Conservation (phyloP, 2,797 vertebrate species). For the Coregonus ussuriensis region DNA sequence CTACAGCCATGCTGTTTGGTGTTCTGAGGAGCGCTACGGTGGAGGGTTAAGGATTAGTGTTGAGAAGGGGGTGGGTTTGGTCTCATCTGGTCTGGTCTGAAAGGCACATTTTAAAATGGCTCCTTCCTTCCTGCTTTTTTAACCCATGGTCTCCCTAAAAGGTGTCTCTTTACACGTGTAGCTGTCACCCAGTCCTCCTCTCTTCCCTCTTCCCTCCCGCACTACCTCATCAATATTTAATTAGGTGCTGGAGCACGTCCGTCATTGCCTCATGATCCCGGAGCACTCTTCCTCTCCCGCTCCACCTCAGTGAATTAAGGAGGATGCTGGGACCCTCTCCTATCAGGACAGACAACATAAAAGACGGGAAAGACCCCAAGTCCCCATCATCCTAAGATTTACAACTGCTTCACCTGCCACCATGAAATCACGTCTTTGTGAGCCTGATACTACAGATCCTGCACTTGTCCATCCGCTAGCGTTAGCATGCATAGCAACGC, state of each 20-base stretch:
- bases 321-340: slow-evolving; percentile 14
- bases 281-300: background rate
- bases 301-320: slow-evolving; percentile 39
- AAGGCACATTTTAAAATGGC: slow-evolving; percentile 8
- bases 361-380: background rate
- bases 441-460: background rate
- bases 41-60: slow-evolving; percentile 25
- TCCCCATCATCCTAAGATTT: background rate
- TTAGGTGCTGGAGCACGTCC: slow-evolving; percentile 56
- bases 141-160: background rate
- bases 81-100: slow-evolving; percentile 8
- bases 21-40: background rate
- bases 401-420: background rate
- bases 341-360: background rate
- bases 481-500: slow-evolving; percentile 7
- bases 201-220: slow-evolving; percentile 27
- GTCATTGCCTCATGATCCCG: slow-evolving; percentile 21
- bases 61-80: slow-evolving; percentile 24
- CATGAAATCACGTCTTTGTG: background rate
- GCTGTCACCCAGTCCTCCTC: slow-evolving; percentile 10
- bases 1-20: slow-evolving; percentile 24
- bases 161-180: background rate
- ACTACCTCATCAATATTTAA: slow-evolving; percentile 71
- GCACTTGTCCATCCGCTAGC: background rate
- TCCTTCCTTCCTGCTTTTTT: slow-evolving; percentile 8